Conservation (phyloP, 2,797 vertebrate genomes). For the Harpagifer antarcticus region DNA sequence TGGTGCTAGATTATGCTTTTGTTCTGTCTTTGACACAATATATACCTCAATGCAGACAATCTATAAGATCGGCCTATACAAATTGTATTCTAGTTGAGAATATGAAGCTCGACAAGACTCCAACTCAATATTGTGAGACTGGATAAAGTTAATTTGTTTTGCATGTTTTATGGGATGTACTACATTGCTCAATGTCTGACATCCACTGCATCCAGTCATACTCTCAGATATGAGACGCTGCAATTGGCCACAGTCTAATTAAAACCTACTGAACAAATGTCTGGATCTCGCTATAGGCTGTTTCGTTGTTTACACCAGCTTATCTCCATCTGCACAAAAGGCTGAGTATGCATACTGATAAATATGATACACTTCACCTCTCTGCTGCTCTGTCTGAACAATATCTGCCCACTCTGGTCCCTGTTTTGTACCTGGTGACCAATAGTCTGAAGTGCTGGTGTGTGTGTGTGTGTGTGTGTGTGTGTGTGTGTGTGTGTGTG, state of each 20-base stretch:
- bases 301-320: conserved; percentile 22
- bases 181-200: conserved; percentile 5
- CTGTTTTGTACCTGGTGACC: conserved; percentile 21
- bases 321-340: conserved; percentile 13
- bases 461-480: conserved; percentile 12
- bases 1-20: not conserved
- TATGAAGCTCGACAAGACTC: conserved; percentile 16
- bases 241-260: conserved; percentile 40
- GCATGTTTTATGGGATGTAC: not conserved
- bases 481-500: conserved; percentile 21
- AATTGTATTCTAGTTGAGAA: not conserved
- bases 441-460: conserved; percentile 10
- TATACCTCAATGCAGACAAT: not conserved
- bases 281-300: conserved; percentile 21
- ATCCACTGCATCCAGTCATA: conserved; percentile 7
- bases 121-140: conserved; percentile 1
- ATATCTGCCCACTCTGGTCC: conserved; percentile 25
- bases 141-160: conserved; percentile 12
- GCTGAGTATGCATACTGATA: conserved; percentile 4
- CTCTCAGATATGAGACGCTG: conserved; percentile 21
- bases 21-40: not conserved
- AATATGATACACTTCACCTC: conserved; percentile 3
- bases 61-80: not conserved
- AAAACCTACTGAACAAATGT: conserved; percentile 20
- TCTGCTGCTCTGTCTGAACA: conserved; percentile 28